A percentile compares a stretch with the other conserved stretches of the same genome.
Conservation (phyloP, 2,113 vertebrate genomes). For the Casuarius casuarius region DNA sequence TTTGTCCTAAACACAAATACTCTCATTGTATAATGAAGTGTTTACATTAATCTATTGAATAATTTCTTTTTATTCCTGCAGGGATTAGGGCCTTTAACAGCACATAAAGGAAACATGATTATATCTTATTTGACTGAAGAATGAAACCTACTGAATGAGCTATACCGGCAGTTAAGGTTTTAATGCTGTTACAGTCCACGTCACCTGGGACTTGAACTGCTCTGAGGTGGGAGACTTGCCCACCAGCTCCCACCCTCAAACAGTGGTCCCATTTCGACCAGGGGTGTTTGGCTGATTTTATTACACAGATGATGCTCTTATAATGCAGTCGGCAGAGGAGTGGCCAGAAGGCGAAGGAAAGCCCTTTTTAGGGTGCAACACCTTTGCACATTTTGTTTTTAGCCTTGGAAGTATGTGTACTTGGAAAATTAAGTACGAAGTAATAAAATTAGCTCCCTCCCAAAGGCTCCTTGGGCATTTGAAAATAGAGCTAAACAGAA, state of each 20-base stretch:
- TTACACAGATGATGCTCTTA: not conserved
- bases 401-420: not conserved
- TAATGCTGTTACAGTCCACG: not conserved
- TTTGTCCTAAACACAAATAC: not conserved
- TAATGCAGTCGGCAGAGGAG: not conserved
- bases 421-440: not conserved
- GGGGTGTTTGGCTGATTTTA: not conserved
- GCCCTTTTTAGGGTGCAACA: accelerated
- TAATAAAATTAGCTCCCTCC: not conserved
- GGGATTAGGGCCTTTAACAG: not conserved
- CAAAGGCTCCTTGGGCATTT: not conserved
- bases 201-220: accelerated
- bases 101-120: not conserved
- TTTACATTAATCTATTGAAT: not conserved
- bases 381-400: not conserved
- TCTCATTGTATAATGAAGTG: not conserved
- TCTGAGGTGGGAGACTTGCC: accelerated
- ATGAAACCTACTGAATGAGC: not conserved
- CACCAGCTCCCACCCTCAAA: not conserved
- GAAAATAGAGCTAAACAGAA: not conserved
- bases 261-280: not conserved
- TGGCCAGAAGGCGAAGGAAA: not conserved
- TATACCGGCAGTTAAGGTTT: accelerated
- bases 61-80: not conserved
- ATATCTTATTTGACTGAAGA: not conserved